Evolutionary conservation across 2,888 invertebrate genomes (phyloP), one percentile per base, ranked within the genome.

Genomic region (Chaetogeoica ovagalla): DNA sequence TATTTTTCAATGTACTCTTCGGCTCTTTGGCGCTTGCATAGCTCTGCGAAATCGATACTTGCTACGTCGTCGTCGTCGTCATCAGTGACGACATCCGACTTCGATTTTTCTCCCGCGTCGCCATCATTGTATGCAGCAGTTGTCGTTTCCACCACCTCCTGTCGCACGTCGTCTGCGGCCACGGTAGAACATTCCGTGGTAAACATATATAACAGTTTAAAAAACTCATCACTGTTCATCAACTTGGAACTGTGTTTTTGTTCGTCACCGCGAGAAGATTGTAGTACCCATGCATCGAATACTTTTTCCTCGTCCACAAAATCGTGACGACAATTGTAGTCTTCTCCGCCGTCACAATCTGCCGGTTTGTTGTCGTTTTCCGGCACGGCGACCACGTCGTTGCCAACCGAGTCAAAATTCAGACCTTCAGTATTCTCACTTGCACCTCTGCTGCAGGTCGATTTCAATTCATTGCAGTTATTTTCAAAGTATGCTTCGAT

Each of bases 21-120:
- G 0, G 69, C 69, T 4, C 62, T 68, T 13, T 77, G 77, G 5
- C 77, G 69, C 37, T 77, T 77, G 21, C 62, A 77, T n/a, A 77
- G 0, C 1, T 2, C 52, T 21, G 37, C 63, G 1, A 37, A 52
- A 0, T n/a, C 52, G 1, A 15, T 52, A 1, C n/a, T 43, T n/a
- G 30, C 48, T 3, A n/a, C 62, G 52, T n/a, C n/a, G 15, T n/a
- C 52, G 13, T 19, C 43, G 8, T 19, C 43, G 4, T 21, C 43
- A 13, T 8, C 30, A 15, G 7, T 23, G 8, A 11, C 43, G 4
- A 17, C 43, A 13, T 8, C 30, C 8, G 7, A n/a, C 52, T 3
- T 1, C 21, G 3, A 52, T 23, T 65, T n/a, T n/a, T 43, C 13
- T 11, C 15, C 30, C 30, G 30, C 30, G 30, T 30, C 30, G 30